Evolutionary conservation across 2,888 invertebrate species (phyloP).

Genomic region (Leptodirus hochenwartii): DNA sequence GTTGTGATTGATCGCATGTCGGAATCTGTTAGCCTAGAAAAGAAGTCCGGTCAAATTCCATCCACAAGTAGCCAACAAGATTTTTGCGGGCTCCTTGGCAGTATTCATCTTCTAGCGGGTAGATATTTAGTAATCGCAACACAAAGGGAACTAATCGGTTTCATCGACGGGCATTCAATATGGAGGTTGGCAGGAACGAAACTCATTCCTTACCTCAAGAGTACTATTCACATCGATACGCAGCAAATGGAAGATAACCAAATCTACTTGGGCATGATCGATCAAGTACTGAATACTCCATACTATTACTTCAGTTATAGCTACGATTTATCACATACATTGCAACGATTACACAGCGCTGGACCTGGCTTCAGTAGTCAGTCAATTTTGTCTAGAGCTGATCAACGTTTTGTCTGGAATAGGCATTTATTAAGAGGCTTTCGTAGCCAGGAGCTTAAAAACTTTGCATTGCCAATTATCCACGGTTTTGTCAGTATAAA

Average conservation of each 20-base stretch:
- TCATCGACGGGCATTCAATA: conserved; percentile 60
- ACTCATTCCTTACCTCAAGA: conserved; percentile 70
- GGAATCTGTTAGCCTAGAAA: conserved; percentile 19
- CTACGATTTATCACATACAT: conserved; percentile 81
- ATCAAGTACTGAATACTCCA: conserved; percentile 62
- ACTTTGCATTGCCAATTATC: conserved; percentile 76
- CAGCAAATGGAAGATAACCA: conserved; percentile 70
- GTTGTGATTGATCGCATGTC: conserved; percentile 67
- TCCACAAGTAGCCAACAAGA: conserved; percentile 39
- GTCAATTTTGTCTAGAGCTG: conserved; percentile 62
- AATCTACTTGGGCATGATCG: conserved; percentile 70
- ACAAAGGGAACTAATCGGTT: conserved; percentile 61
- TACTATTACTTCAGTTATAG: conserved; percentile 88
- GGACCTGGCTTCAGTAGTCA: conserved; percentile 67
- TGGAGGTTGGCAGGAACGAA: conserved; percentile 66
- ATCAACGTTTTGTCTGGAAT: conserved; percentile 90
- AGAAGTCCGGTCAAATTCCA: conserved; percentile 40
- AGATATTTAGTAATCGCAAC: conserved; percentile 80
- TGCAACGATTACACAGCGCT: conserved; percentile 73
- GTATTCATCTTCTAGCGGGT: conserved; percentile 67
- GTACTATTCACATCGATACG: conserved; percentile 65
- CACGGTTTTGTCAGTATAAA: conserved; percentile 81
- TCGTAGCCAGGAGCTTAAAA: conserved; percentile 52
- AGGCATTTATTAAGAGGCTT: conserved; percentile 58
- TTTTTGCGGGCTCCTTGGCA: conserved; percentile 80